Conservation (phyloP, 2,797 vertebrate genomes). For the Darevskia nairensis region DNA sequence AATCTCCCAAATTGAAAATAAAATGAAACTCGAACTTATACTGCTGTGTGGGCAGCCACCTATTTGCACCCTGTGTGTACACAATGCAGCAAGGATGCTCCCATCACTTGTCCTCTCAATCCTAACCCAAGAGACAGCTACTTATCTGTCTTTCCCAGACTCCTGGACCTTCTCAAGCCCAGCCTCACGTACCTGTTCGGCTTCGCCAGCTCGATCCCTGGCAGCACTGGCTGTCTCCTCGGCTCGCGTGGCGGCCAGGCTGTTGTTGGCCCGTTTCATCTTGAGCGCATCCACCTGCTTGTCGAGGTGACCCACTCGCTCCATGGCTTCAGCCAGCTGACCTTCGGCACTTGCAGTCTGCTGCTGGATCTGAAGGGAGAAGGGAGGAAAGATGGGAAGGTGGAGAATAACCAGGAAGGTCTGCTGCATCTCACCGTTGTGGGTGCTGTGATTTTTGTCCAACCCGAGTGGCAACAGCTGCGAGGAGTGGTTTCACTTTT, state of each 20-base stretch:
- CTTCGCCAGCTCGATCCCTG: slow-evolving; percentile 87
- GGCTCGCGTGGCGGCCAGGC: slow-evolving; percentile 88
- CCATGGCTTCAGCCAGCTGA: slow-evolving; percentile 82
- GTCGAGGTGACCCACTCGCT: slow-evolving; percentile 81
- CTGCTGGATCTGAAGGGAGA: slow-evolving; percentile 83
- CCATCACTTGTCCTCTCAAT: background rate
- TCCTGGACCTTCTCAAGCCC: background rate
- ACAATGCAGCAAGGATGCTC: background rate
- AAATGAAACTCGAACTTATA: background rate
- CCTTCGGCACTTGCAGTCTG: slow-evolving; percentile 84
- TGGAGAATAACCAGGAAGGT: background rate
- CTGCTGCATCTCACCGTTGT: background rate
- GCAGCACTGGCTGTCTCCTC: slow-evolving; percentile 90
- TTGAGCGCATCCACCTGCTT: slow-evolving; percentile 86
- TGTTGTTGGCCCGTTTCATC: slow-evolving; percentile 92
- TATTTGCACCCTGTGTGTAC: no score
- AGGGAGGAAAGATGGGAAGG: fast-evolving
- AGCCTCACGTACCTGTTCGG: slow-evolving; percentile 86
- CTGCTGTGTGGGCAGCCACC: no score
- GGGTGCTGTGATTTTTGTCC: no score
- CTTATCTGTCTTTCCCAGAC: background rate
- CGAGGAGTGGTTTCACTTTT: no score
- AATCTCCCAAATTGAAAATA: background rate
- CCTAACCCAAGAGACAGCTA: background rate
- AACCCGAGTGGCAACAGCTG: no score